Conservation (phyloP, 1,140 invertebrate genomes). For the Drosophila murphyi region DNA sequence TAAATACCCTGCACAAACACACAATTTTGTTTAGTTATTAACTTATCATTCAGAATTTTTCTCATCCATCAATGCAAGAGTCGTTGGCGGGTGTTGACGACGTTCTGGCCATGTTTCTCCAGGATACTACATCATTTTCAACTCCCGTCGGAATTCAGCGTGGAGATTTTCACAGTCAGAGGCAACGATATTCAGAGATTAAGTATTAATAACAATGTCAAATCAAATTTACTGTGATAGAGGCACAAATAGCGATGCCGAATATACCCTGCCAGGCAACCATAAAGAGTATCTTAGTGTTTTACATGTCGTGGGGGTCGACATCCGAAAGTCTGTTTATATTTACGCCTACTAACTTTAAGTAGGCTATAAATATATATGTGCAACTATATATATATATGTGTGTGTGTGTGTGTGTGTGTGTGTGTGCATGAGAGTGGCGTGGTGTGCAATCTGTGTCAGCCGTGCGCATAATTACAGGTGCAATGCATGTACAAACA, state of each 20-base stretch:
- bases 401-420: conserved; percentile 31
- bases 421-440: conserved; percentile 13
- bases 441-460: conserved; percentile 59
- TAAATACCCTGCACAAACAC: conserved; percentile 3
- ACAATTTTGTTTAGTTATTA: no score
- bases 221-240: no score
- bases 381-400: conserved; percentile 6
- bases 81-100: no score
- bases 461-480: conserved; percentile 76
- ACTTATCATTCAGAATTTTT: no score
- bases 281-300: not conserved
- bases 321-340: conserved; percentile 32
- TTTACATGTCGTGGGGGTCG: conserved; percentile 8
- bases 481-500: conserved; percentile 69
- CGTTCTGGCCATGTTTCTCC: no score
- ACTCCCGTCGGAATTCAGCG: no score
- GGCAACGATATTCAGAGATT: no score
- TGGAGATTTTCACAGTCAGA: no score
- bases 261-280: not conserved
- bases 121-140: no score
- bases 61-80: no score
- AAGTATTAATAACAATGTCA: no score
- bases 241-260: no score
- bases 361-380: conserved; percentile 71
- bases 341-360: conserved; percentile 46